Evolutionary conservation across 2,797 vertebrate genomes (phyloP).

Genomic region (Urosaurus nigricauda): DNA sequence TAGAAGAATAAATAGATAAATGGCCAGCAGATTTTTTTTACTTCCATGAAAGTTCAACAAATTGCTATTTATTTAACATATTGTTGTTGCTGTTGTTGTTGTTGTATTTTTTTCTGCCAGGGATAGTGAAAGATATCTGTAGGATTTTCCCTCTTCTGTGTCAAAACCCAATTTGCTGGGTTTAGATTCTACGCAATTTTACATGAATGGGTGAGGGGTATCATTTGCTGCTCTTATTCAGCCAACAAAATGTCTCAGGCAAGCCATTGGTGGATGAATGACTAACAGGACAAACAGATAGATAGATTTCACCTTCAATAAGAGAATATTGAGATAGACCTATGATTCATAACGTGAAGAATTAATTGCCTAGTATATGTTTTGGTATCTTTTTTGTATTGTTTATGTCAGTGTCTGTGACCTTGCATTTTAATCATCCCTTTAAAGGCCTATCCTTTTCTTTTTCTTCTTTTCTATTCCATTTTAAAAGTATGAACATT

Average conservation of each 20-base stretch:
- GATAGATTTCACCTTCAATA: neutral
- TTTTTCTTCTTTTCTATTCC: neutral
- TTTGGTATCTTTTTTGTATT: constrained; percentile 11
- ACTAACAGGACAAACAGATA: neutral
- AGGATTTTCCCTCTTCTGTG: neutral
- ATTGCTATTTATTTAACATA: no score
- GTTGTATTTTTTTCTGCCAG: neutral
- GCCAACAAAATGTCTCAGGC: neutral
- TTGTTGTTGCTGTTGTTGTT: no score
- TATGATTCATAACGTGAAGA: neutral
- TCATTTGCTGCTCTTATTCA: neutral
- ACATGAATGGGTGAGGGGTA: neutral
- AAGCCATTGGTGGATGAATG: neutral
- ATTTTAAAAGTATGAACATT: neutral
- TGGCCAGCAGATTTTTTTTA: no score
- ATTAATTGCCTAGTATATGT: neutral
- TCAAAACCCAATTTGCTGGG: neutral
- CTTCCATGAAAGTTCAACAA: no score
- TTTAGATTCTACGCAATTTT: neutral
- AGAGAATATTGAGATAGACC: neutral
- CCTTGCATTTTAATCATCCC: constrained; percentile 1
- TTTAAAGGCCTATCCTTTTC: neutral
- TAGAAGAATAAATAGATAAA: neutral
- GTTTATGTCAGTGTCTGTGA: constrained; percentile 5
- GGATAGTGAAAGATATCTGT: neutral